phyloP scores from a whole-genome alignment of 2,797 vertebrate genomes.

The Chlorospingus flavigularis region DNA sequence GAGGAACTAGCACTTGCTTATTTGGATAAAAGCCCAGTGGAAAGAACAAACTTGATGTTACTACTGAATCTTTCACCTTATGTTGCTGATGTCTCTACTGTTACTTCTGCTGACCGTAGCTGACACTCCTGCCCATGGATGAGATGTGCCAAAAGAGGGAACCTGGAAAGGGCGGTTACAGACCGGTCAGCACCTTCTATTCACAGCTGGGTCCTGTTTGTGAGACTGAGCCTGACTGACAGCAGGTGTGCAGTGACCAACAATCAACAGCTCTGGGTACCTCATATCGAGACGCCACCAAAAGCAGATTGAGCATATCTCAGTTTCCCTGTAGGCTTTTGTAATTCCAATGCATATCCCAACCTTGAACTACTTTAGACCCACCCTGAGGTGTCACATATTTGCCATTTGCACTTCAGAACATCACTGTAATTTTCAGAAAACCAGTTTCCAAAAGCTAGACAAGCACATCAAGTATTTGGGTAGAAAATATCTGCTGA shows the following conservation, averaged over 20 bases:
- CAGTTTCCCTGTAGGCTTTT: not conserved
- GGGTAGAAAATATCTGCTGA: not conserved
- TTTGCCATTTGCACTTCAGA: not conserved
- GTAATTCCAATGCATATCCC: not conserved
- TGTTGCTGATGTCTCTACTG: not conserved
- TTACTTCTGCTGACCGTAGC: not conserved
- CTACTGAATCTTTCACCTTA: constrained; percentile 1
- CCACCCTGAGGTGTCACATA: not conserved
- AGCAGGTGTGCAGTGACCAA: not conserved
- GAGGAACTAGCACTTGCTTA: constrained; percentile 21
- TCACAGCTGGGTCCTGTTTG: not conserved
- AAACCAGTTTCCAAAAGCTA: not conserved
- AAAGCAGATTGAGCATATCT: not conserved
- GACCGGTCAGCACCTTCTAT: not conserved
- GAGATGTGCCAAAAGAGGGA: not conserved
- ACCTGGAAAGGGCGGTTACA: not conserved
- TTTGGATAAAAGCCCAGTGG: constrained; percentile 6
- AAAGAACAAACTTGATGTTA: not conserved
- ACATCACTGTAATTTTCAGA: not conserved
- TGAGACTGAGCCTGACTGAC: not conserved
- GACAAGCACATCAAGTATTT: not conserved
- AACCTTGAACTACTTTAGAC: not conserved
- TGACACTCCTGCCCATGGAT: not conserved
- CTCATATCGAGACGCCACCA: not conserved
- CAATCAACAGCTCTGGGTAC: not conserved